These are phyloP conservation scores for Hemistola chrysoprasaria DNA, from an alignment of 2,888 invertebrate species.

Conservation along the genomic window DNA sequence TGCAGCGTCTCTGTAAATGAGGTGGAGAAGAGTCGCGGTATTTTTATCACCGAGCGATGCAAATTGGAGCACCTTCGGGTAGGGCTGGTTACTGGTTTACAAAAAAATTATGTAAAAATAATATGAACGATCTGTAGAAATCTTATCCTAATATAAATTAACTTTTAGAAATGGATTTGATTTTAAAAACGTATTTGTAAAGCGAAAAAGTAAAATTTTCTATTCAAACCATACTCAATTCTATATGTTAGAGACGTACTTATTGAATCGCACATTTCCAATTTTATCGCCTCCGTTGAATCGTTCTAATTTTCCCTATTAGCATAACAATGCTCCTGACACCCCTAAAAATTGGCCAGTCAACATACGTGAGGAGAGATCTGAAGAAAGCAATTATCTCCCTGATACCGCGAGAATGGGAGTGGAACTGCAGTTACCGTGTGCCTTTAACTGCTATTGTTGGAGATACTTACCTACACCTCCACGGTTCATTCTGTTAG, in stretches of 20 bases:
- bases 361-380: constrained; percentile 33
- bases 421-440: constrained; percentile 13
- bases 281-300: not conserved
- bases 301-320: constrained; percentile 27
- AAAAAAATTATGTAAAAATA: no score
- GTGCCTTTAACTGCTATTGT: constrained; percentile 7
- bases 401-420: constrained; percentile 29
- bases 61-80: constrained; percentile 46
- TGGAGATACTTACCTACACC: constrained; percentile 4
- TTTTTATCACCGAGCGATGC: constrained; percentile 48
- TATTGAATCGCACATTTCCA: not conserved
- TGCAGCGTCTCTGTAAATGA: constrained; percentile 29
- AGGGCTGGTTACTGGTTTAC: constrained; percentile 25
- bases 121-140: no score
- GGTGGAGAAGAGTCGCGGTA: constrained; percentile 24
- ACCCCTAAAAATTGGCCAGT: constrained; percentile 39
- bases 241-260: not conserved
- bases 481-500: not conserved
- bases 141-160: no score
- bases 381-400: constrained; percentile 59
- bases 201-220: no score
- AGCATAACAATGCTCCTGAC: constrained; percentile 41
- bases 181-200: no score
- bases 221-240: no score
- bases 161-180: no score